These are phyloP conservation scores for Orchestia grillus DNA, from an alignment of 1,140 invertebrate genomes.

Conservation along the genomic window DNA sequence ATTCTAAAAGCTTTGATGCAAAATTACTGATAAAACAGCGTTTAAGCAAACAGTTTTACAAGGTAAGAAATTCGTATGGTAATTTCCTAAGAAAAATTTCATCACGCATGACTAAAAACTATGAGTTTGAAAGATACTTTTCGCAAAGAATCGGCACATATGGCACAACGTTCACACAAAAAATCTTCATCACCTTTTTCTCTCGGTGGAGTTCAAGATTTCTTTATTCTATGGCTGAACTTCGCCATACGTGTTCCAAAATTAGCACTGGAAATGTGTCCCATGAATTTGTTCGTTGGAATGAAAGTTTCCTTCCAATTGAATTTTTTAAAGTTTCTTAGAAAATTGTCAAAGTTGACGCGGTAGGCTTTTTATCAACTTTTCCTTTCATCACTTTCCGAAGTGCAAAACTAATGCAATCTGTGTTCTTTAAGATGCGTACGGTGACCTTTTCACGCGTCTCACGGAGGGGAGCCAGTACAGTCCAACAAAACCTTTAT, in stretches of 20 bases:
- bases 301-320: background rate
- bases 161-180: background rate
- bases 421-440: background rate
- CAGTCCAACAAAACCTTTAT: background rate
- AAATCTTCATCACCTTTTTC: background rate
- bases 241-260: background rate
- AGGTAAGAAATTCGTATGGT: background rate
- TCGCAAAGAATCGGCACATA: background rate
- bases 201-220: background rate
- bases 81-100: background rate
- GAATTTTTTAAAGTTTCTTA: background rate
- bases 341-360: background rate
- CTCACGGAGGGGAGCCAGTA: background rate
- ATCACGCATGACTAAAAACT: background rate
- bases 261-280: background rate
- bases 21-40: background rate
- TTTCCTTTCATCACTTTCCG: background rate
- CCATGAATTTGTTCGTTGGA: background rate
- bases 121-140: background rate
- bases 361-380: background rate
- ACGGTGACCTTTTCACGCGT: background rate
- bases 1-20: background rate
- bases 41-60: background rate
- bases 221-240: background rate
- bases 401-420: background rate